A percentile compares a stretch with the other conserved stretches of the same genome.
phyloP scores from a whole-genome alignment of 2,797 vertebrate genomes.

The Paguma larvata region DNA sequence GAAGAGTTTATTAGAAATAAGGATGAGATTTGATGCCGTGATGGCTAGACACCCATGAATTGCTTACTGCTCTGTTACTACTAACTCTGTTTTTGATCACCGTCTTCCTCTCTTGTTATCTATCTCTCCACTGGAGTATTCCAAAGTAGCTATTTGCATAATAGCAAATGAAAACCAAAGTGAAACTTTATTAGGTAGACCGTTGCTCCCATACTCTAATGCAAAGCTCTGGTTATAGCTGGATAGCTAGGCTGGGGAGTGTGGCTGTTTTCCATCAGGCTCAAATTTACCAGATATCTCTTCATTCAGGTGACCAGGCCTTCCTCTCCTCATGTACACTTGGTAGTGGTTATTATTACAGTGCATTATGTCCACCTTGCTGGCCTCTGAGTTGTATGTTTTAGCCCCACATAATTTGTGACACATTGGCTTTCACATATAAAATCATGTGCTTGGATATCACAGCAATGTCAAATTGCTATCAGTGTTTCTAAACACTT shows the following conservation, averaged over 20 bases:
- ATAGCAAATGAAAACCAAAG: not conserved
- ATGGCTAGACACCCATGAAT: not conserved
- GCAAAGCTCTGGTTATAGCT: not conserved
- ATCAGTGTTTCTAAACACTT: not conserved
- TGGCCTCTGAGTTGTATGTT: not conserved
- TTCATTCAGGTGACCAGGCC: not conserved
- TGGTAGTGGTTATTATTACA: not conserved
- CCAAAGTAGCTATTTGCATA: not conserved
- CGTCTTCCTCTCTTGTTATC: not conserved
- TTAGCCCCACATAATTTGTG: not conserved
- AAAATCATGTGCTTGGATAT: not conserved
- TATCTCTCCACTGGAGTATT: not conserved
- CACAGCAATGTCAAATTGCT: not conserved
- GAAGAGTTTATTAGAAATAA: constrained; percentile 38
- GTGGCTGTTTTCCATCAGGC: not conserved
- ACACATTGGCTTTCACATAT: not conserved
- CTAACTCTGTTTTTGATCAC: not conserved
- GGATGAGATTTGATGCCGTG: not conserved
- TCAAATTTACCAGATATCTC: not conserved
- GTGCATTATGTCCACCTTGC: not conserved
- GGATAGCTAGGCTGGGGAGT: not conserved
- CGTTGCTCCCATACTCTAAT: not conserved
- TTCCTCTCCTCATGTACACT: not conserved
- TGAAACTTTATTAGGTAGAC: not conserved
- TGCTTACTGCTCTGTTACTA: not conserved